These are phyloP conservation scores for Drosophila fulvimacula DNA, from an alignment of 2,888 invertebrate genomes.

Conservation along the genomic window DNA sequence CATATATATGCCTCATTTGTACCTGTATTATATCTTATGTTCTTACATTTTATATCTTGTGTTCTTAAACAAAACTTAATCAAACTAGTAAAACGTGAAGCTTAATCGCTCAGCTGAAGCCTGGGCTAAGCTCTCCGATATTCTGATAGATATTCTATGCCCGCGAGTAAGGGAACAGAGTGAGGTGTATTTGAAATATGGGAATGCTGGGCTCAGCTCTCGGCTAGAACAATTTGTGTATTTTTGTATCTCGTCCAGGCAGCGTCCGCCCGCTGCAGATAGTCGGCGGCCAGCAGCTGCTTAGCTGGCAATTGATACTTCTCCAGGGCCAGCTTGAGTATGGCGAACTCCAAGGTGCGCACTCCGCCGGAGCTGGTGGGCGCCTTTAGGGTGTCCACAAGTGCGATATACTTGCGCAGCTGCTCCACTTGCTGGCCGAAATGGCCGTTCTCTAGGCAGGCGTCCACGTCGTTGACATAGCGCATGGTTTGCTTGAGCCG, in stretches of 20 bases:
- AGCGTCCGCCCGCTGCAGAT: constrained; percentile 53
- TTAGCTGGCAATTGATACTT: constrained; percentile 58
- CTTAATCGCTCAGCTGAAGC: no score
- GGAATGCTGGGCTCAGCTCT: constrained; percentile 29
- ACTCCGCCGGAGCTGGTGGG: constrained; percentile 37
- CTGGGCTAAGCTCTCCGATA: no score
- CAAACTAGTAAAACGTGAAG: background rate
- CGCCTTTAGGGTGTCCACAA: constrained; percentile 53
- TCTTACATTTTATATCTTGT: background rate
- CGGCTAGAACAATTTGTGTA: constrained; percentile 58
- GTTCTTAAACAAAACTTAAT: background rate
- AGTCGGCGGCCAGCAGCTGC: constrained; percentile 52
- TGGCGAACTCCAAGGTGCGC: constrained; percentile 64
- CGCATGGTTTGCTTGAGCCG: constrained; percentile 64
- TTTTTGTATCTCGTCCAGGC: constrained; percentile 62
- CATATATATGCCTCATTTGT: no score
- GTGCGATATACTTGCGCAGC: constrained; percentile 57
- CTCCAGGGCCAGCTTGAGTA: constrained; percentile 68
- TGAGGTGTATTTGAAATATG: no score
- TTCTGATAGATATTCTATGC: no score
- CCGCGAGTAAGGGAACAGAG: background rate
- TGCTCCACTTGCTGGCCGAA: constrained; percentile 51
- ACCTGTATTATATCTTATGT: no score
- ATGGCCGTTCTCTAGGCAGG: constrained; percentile 26
- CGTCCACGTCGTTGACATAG: constrained; percentile 65